Base-by-base conservation (phyloP, 2,113 vertebrate genomes). In the Phainopepla nitens region DNA sequence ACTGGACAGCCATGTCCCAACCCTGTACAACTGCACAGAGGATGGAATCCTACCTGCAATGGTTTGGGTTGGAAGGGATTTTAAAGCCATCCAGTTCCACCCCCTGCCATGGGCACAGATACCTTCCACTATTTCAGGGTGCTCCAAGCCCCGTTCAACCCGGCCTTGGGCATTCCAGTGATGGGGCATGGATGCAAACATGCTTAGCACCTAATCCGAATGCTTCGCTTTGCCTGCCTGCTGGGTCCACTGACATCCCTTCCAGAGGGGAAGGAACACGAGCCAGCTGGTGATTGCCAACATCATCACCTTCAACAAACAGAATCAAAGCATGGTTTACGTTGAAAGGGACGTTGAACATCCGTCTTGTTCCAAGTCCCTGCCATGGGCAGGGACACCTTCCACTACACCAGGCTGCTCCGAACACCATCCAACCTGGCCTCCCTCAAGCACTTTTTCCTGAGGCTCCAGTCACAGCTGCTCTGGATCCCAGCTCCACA, bases 201-300 rank as follows among this genome's bases (percentile, higher is more conserved):
- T 0, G 1, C 9, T 33, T 1, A 57, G 53, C 17, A 29, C 31
- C 36, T 22, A 4, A 22, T 28, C 41, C n/a, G 25, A 54, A 29
- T 0, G 0, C 10, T 23, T 22, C 47, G 51, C 65, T 62, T 42
- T 89, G 71, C 61, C 61, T n/a, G 25, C 27, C 5, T 22, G 18
- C 20, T 23, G 23, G 15, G 31, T 21, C 54, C 53, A 20, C 57
- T 29, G 8, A 19, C 0, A 0, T 39, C n/a, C 33, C 22, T 65
- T 72, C 41, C 27, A 36, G 41, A 81, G 24, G 24, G 28, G 29
- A 83, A 56, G 36, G 24, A 60, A 31, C n/a, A 28, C 0, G 0
- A 61, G 45, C 25, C 56, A 57, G 45, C 41, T 25, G 39, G 7
- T 23, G 39, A 6, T 17, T 76, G 18, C 31, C 79, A 57, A 10